Base-by-base conservation (phyloP, 2,888 invertebrate species). In the Calameuta idolon region DNA sequence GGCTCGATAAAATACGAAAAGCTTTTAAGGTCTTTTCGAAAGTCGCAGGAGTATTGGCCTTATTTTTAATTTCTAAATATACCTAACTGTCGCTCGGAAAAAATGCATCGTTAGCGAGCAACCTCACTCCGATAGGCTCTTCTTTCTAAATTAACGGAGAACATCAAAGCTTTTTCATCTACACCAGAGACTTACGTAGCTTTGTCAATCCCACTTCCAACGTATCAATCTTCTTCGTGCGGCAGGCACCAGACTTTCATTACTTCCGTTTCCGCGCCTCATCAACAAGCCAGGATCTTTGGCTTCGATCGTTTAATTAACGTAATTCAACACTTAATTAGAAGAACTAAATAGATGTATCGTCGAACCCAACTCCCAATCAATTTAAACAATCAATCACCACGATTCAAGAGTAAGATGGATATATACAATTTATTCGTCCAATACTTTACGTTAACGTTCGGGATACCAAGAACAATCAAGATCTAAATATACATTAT, bases 1-100 rank as follows among this genome's bases (percentile, higher is more conserved):
- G 78, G 76, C 75, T 55, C 68, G 77, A n/a, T 74, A 73, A 68
- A 81, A 82, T 79, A 83, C 81, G 79, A 82, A 83, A 84, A 85
- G 85, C 85, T 85, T 84, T 85, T 84, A 85, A 81, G 79, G 79
- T 77, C 83, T 9, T 82, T 80, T 74, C 79, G 76, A 74, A 74
- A 79, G 79, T 74, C 73, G 68, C 71, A 69, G 79, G 81, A 81
- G 79, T 74, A 73, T 80, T 30, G 69, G 77, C 80, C 81, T 81
- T 85, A 84, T 85, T 85, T 85, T 85, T 83, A 83, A 84, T 85
- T 83, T 78, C 75, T 79, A 79, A 69, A 74, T 79, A 34, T 34
- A 40, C 34, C 74, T 40, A 40, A 74, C 74, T 40, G 74, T 12
- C 12, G 34, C 5, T 9, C 35, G 12, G 34, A 35, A 74, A 37